Percentiles rank a stretch among this genome's conserved stretches.
phyloP scores from a whole-genome alignment of 2,113 vertebrate species.

The Connochaetes taurinus region DNA sequence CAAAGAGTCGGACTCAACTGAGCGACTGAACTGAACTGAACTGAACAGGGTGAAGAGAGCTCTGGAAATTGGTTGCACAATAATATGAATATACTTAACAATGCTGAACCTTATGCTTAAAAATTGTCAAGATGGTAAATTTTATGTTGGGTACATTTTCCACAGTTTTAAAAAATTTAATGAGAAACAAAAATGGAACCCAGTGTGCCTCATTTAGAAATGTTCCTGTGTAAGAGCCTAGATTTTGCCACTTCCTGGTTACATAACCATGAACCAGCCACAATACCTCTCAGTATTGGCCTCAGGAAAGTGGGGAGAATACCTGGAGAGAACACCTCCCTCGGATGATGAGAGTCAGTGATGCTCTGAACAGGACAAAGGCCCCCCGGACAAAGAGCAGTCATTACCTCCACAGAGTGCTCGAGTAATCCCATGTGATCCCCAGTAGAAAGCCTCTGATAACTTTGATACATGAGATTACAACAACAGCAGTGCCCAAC shows the following conservation, averaged over 20 bases:
- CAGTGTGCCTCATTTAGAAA: background rate
- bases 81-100: background rate
- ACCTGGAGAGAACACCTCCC: background rate
- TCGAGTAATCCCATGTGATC: background rate
- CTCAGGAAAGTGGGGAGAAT: background rate
- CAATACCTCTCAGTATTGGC: too few relatives aligned
- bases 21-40: too few relatives aligned
- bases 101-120: background rate
- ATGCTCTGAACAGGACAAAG: background rate
- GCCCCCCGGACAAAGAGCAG: background rate
- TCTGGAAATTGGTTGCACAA: background rate
- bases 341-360: background rate
- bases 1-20: too few relatives aligned
- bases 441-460: background rate
- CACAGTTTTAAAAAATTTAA: background rate
- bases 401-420: background rate
- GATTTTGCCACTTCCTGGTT: background rate
- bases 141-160: background rate
- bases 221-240: background rate
- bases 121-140: background rate
- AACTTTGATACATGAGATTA: too few relatives aligned
- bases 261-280: background rate
- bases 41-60: background rate
- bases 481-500: too few relatives aligned
- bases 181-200: background rate